Base-by-base conservation (phyloP, 2,113 vertebrate genomes). In the Percina caprodes region DNA sequence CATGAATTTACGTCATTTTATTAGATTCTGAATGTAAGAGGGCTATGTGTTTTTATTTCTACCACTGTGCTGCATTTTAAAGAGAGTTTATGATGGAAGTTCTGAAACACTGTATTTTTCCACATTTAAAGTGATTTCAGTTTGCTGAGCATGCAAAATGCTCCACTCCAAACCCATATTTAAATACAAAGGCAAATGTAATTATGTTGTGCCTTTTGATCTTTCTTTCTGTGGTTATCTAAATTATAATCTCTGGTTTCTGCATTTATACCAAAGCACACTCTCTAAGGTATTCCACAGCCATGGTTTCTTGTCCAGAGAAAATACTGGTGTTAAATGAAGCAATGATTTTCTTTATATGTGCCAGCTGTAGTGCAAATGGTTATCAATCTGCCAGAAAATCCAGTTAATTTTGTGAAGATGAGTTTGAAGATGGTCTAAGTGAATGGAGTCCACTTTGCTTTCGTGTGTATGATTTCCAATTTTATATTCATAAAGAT, bases 321-420 rank as follows among this genome's bases (percentile, higher is more conserved):
- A 86, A 92, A 93, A 93, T 88, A 91, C 84, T 87, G 86, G 63
- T 74, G 84, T 89, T 93, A 92, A 94, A 95, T 89, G 92, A 93
- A 92, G 85, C 87, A 86, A 86, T 81, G 83, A 85, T 87, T 90
- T 89, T 88, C 88, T 91, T 86, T 87, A 85, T 84, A 90, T 74
- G 81, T 86, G 86, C 88, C 90, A 90, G 89, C 92, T 90, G 83
- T 82, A 83, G 69, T 75, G 84, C 83, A 86, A 91, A 93, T 86
- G 82, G 76, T 80, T 90, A 94, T 86, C 84, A 83, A 80, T 83
- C 81, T 85, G 74, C 79, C 80, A 74, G 89, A 88, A 91, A 90
- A 93, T 85, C 81, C 67, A 74, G 72, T 86, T 88, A 77, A 78
- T 86, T 85, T 83, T 80, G 30, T 81, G 79, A 55, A 83, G 86